A percentile compares a stretch with the other conserved stretches of the same genome.
phyloP scores from a whole-genome alignment of 2,113 vertebrate species.

The Aphelocoma coerulescens region DNA sequence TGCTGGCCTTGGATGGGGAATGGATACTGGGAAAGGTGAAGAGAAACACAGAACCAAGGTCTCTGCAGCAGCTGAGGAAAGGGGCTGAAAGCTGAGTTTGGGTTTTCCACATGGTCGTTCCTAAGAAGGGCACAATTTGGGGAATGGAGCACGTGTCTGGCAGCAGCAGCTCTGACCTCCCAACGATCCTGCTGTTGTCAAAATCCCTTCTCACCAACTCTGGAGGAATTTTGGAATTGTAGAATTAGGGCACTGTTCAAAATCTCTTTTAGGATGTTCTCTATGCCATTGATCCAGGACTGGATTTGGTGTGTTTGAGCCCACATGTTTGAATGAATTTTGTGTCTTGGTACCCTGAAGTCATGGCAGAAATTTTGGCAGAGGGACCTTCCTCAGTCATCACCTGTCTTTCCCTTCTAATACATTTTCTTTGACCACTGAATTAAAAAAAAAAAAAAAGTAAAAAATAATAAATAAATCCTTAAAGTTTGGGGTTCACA shows the following conservation, averaged over 20 bases:
- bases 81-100: not conserved
- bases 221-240: not conserved
- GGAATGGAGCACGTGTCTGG: not conserved
- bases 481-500: not conserved
- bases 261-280: not conserved
- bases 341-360: not conserved
- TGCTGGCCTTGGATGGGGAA: not conserved
- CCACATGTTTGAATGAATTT: accelerated
- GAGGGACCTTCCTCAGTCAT: not conserved
- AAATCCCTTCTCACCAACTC: not conserved
- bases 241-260: not conserved
- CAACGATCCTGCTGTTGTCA: not conserved
- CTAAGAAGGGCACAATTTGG: not conserved
- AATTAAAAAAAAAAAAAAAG: not conserved
- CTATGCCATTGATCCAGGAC: not conserved
- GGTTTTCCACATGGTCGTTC: accelerated
- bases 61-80: not conserved
- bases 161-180: not conserved
- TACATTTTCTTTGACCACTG: not conserved
- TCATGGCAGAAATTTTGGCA: not conserved
- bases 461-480: not conserved
- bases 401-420: not conserved
- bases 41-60: not conserved
- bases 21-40: not conserved
- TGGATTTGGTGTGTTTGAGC: not conserved